Conservation (phyloP, 1,140 invertebrate species). For the Sitobion miscanthi region DNA sequence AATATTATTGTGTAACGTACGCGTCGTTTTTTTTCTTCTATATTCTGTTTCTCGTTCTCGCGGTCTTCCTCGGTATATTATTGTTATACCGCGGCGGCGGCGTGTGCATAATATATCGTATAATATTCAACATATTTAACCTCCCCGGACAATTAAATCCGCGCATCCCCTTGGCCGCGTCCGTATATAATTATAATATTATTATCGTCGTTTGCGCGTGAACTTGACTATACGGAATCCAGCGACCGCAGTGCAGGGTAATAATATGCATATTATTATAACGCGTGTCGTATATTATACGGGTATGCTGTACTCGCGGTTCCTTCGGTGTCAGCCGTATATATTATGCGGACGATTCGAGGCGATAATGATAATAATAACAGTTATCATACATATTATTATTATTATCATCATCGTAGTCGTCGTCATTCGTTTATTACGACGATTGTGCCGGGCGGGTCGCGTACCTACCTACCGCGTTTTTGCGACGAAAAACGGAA, state of each 20-base stretch:
- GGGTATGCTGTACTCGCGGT: too few relatives aligned
- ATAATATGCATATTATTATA: constrained; percentile 6
- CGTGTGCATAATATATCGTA: neutral
- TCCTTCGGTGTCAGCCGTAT: neutral
- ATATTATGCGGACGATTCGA: neutral
- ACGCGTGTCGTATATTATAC: neutral
- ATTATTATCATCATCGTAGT: neutral
- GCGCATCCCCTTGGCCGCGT: neutral
- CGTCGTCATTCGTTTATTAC: too few relatives aligned
- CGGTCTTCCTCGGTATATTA: neutral
- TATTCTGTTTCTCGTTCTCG: too few relatives aligned
- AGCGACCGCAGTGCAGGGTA: neutral
- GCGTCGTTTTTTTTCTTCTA: neutral
- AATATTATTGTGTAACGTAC: neutral
- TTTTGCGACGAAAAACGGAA: constrained; percentile 3
- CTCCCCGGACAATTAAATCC: neutral
- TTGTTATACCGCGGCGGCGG: neutral
- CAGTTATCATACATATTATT: neutral
- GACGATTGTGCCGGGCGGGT: neutral
- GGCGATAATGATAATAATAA: neutral
- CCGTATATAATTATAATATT: neutral
- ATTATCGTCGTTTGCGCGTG: neutral
- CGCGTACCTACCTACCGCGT: neutral
- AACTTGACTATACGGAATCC: neutral
- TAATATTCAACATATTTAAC: neutral